Evolutionary conservation across 2,797 vertebrate genomes (phyloP).

Genomic region (Lepilemur ruficaudatus): DNA sequence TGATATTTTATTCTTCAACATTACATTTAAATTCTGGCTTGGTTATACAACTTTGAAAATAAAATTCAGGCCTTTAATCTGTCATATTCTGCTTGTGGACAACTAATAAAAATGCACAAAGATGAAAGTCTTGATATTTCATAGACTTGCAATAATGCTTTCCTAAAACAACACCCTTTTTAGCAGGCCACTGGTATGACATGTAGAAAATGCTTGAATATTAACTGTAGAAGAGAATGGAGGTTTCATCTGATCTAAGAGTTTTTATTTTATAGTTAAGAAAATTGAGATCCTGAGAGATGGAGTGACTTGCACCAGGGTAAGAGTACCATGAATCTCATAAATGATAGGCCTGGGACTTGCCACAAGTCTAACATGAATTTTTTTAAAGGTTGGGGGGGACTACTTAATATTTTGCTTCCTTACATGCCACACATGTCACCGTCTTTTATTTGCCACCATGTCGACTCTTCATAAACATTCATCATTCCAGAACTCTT

Average conservation of each 20-base stretch:
- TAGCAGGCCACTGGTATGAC: neutral
- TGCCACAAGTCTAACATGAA: neutral
- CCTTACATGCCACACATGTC: neutral
- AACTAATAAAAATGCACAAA: slow-evolving; percentile 35
- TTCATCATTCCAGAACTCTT: neutral
- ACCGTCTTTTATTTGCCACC: neutral
- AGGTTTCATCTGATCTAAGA: neutral
- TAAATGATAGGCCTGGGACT: neutral
- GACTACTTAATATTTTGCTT: neutral
- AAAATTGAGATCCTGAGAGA: slow-evolving; percentile 16
- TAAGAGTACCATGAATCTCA: neutral
- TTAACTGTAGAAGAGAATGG: neutral
- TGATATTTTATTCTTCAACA: slow-evolving; percentile 38
- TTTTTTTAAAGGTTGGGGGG: neutral
- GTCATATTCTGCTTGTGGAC: neutral
- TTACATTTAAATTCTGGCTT: slow-evolving; percentile 29
- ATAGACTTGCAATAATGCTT: neutral
- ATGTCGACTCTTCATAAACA: neutral
- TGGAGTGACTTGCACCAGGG: neutral
- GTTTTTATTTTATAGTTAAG: neutral
- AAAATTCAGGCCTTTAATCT: neutral
- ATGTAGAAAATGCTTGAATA: neutral
- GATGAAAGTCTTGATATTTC: slow-evolving; percentile 22
- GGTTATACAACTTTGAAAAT: slow-evolving; percentile 20
- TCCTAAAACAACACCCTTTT: neutral